Conservation (phyloP, 2,797 vertebrate species). For the Sebastes kiyomatsui region DNA sequence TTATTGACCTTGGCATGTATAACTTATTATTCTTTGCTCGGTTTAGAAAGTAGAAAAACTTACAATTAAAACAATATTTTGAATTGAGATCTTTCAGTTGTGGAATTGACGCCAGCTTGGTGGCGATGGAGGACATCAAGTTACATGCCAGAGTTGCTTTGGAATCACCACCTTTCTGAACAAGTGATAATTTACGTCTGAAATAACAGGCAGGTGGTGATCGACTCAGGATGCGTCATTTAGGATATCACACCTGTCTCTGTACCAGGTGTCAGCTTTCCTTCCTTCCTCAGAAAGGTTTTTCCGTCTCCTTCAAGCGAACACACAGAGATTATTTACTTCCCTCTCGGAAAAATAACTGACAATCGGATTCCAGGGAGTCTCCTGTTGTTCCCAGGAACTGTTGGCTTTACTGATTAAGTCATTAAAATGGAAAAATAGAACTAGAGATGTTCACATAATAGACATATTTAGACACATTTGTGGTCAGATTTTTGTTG, state of each 20-base stretch:
- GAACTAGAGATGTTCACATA: background rate
- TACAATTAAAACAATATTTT: background rate
- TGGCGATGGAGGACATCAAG: background rate
- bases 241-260: background rate
- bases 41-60: background rate
- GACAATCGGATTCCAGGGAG: background rate
- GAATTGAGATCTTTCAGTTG: background rate
- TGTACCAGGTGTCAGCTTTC: background rate
- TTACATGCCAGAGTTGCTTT: background rate
- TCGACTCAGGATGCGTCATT: background rate
- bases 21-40: background rate
- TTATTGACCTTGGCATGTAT: background rate
- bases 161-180: background rate
- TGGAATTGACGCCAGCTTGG: background rate
- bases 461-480: background rate
- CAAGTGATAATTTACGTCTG: background rate
- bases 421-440: background rate
- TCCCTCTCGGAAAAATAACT: background rate
- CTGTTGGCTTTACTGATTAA: too few relatives aligned
- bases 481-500: background rate
- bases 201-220: background rate
- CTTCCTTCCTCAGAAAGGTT: background rate
- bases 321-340: background rate
- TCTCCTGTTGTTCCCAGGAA: too few relatives aligned
- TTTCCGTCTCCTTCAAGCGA: background rate